Conservation (phyloP, 2,113 vertebrate genomes). For the Rissa tridactyla region DNA sequence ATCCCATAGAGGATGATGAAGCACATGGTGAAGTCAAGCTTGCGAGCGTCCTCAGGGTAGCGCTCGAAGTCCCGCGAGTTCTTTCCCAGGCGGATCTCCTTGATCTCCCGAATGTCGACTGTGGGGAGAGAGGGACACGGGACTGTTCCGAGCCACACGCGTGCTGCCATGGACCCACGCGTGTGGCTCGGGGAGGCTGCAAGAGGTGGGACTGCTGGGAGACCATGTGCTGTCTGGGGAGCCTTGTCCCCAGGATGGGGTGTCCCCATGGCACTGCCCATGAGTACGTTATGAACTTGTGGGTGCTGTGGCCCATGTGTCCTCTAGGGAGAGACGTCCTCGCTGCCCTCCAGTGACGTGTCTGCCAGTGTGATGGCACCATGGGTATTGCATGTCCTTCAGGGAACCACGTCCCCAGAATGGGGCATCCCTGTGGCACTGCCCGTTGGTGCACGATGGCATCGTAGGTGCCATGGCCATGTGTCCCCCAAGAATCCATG, state of each 20-base stretch:
- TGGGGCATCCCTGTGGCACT: not conserved
- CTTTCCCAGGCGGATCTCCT: slow-evolving; percentile 85
- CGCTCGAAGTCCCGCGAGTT: slow-evolving; percentile 87
- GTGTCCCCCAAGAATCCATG: not conserved
- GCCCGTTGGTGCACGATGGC: rapidly evolving
- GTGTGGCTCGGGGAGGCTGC: not conserved
- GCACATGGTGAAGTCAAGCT: slow-evolving; percentile 81
- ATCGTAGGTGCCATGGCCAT: not conserved
- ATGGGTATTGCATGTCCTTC: not conserved
- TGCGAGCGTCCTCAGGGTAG: slow-evolving; percentile 84
- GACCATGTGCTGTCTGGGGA: not conserved
- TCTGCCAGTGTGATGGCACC: not conserved
- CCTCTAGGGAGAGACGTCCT: not conserved
- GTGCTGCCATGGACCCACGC: rapidly evolving
- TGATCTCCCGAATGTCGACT: slow-evolving; percentile 88
- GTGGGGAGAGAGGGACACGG: not conserved
- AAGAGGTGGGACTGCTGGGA: not conserved
- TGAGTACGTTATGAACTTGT: not conserved
- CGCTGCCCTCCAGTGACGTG: not conserved
- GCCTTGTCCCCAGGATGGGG: too few species aligned
- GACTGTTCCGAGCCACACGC: not conserved
- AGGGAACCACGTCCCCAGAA: rapidly evolving
- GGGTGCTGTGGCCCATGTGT: too few species aligned
- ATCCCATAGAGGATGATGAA: slow-evolving; percentile 86
- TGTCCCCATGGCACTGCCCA: not conserved